Evolutionary conservation across 1,140 invertebrate genomes (phyloP).

Genomic region (Solen grandis): DNA sequence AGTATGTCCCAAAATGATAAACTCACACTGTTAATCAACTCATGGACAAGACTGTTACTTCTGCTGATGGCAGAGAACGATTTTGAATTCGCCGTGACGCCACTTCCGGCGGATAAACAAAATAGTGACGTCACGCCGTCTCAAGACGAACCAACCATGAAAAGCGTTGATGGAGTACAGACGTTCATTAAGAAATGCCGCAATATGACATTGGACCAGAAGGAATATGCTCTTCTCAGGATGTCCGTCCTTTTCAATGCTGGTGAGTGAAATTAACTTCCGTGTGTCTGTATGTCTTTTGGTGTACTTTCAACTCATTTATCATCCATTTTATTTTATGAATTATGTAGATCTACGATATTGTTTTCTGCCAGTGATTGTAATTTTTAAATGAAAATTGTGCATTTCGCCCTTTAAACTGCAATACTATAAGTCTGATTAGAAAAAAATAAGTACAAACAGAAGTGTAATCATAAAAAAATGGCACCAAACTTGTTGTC

Average conservation of each 20-base stretch:
- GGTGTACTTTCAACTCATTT: no score
- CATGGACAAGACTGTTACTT: slow-evolving; percentile 76
- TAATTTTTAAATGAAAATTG: no score
- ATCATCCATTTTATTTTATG: no score
- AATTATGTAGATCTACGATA: no score
- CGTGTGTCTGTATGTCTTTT: no score
- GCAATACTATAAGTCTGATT: no score
- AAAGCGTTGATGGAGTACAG: slow-evolving; percentile 76
- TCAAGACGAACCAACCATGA: slow-evolving; percentile 77
- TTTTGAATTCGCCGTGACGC: slow-evolving; percentile 79
- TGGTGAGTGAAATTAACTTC: slow-evolving; percentile 74
- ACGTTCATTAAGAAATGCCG: slow-evolving; percentile 78
- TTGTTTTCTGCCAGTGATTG: no score
- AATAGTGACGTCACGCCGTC: slow-evolving; percentile 51
- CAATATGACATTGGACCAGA: slow-evolving; percentile 73
- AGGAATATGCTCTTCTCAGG: slow-evolving; percentile 78
- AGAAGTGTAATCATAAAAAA: no score
- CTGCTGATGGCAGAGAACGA: slow-evolving; percentile 79
- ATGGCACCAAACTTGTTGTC: no score
- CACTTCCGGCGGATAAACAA: slow-evolving; percentile 53
- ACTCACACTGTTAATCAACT: slow-evolving; percentile 74
- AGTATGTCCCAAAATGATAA: slow-evolving; percentile 76
- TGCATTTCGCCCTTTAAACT: no score
- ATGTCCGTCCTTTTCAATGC: slow-evolving; percentile 79
- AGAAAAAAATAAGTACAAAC: no score